Conservation (phyloP, 2,797 vertebrate genomes). For the Mormyrops boulengeri region DNA sequence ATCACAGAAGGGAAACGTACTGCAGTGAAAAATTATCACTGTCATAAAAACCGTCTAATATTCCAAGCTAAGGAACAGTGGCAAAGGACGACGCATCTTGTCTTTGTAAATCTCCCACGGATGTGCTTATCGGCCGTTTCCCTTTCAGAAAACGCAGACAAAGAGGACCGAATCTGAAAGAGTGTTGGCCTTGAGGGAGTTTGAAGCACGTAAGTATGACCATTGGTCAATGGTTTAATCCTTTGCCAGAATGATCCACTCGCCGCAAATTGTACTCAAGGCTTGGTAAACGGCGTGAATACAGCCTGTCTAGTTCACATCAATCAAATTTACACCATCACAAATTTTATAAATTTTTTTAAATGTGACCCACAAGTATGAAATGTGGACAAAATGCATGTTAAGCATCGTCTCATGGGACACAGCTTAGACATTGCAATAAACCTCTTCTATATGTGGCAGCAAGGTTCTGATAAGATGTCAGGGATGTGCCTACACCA, state of each 20-base stretch:
- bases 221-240: neutral
- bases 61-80: neutral
- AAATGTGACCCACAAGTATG: neutral
- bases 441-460: neutral
- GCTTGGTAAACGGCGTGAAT: neutral
- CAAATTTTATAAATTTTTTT: neutral
- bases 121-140: neutral
- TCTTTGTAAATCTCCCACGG: neutral
- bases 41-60: neutral
- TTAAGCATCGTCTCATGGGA: neutral
- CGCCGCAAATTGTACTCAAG: neutral
- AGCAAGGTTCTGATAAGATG: neutral
- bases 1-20: neutral
- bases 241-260: neutral
- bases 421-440: neutral
- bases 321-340: neutral
- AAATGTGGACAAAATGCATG: neutral
- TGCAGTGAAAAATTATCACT: neutral
- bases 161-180: constrained; percentile 62
- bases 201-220: constrained; percentile 68
- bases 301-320: neutral
- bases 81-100: neutral
- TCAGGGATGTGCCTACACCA: neutral
- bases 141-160: constrained; percentile 57
- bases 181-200: constrained; percentile 61